Conservation (phyloP, 2,888 invertebrate genomes). For the Erebia ligea region DNA sequence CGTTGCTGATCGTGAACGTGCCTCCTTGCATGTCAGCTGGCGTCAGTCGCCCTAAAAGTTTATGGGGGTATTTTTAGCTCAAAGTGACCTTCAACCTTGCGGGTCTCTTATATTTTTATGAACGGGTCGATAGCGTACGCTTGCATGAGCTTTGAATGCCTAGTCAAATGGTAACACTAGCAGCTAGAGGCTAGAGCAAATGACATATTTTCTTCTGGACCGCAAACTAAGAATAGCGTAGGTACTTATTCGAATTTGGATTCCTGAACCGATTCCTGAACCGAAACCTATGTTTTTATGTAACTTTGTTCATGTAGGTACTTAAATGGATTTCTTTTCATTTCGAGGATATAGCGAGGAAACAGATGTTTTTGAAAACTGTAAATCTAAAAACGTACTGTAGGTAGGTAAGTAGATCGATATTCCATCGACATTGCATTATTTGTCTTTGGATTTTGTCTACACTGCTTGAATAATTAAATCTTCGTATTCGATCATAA, state of each 20-base stretch:
- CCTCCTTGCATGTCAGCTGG: slow-evolving; percentile 99
- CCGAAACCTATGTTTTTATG: too few species aligned
- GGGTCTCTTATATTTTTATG: slow-evolving; percentile 6
- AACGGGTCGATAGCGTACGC: slow-evolving; percentile 7
- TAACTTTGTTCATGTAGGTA: too few species aligned
- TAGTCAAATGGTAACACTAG: not conserved
- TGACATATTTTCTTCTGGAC: not conserved
- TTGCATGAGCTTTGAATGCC: not conserved
- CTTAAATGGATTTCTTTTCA: too few species aligned
- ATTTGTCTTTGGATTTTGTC: not conserved
- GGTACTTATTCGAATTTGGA: too few species aligned
- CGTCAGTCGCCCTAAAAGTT: slow-evolving; percentile 84
- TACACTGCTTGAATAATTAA: not conserved
- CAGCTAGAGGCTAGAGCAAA: not conserved
- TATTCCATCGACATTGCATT: too few species aligned
- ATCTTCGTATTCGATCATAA: not conserved
- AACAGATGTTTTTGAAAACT: too few species aligned
- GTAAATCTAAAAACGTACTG: too few species aligned
- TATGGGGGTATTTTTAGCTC: not conserved
- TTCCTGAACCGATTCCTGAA: too few species aligned
- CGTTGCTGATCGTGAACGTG: slow-evolving; percentile 99
- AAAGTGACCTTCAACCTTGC: slow-evolving; percentile 11
- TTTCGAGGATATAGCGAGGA: too few species aligned
- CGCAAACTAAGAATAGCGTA: too few species aligned
- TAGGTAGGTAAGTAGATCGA: too few species aligned